A percentile compares a stretch with the other conserved stretches of the same genome.
phyloP scores from a whole-genome alignment of 2,113 vertebrate species.

The Lamprologus sp. region DNA sequence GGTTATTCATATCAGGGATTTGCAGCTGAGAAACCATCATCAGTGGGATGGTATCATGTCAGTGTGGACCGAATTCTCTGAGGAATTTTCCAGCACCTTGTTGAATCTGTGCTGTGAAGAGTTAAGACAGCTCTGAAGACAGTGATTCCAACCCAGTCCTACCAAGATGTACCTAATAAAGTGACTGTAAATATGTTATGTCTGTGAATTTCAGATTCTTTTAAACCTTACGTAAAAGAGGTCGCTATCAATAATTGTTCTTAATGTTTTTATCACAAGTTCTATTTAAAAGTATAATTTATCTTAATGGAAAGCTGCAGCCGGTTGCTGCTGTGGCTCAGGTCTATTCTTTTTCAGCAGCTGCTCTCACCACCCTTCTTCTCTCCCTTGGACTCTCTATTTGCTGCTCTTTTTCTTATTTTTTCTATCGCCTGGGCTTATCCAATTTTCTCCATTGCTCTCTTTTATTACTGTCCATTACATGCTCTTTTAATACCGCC shows the following conservation, averaged over 20 bases:
- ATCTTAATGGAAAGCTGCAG: slow-evolving; percentile 9
- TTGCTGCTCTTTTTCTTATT: not conserved
- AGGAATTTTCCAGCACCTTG: not conserved
- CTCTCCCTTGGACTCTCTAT: not conserved
- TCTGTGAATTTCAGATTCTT: not conserved
- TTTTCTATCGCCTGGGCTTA: not conserved
- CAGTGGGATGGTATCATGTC: not conserved
- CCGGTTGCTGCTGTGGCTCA: not conserved
- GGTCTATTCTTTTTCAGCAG: not conserved
- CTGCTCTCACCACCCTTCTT: not conserved
- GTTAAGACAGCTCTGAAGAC: not conserved
- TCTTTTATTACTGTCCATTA: not conserved
- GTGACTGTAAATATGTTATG: not conserved
- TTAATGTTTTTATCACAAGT: not conserved
- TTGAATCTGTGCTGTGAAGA: not conserved
- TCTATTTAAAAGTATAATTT: slow-evolving; percentile 26
- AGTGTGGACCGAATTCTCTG: not conserved
- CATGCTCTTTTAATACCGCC: not conserved
- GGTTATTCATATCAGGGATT: not conserved
- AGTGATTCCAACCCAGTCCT: not conserved
- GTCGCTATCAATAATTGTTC: not conserved
- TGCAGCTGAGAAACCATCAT: not conserved
- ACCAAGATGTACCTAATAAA: not conserved
- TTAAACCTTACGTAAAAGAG: not conserved
- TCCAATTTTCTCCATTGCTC: not conserved